Evolutionary conservation across 1,140 invertebrate species (phyloP), one percentile per base, ranked within the genome.

Genomic region (Lordiphosa clarofinis): DNA sequence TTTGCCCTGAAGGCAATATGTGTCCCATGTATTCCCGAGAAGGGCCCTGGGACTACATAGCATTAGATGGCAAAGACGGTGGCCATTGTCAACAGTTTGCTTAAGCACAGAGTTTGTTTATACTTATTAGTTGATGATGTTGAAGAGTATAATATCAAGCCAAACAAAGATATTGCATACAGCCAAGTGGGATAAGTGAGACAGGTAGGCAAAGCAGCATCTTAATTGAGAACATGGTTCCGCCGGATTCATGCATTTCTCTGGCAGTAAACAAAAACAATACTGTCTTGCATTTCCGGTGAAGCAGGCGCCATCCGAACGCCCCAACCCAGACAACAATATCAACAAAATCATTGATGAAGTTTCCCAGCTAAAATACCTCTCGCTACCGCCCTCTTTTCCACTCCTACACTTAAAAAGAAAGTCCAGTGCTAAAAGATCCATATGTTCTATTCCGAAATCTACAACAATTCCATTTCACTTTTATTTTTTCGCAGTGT

Each of bases 121-220:
- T 76, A 76, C 67, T 81, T 81, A 81, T 81, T 81, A 75, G 72
- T 76, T 67, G 76, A 55, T 79, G 82, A 79, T 82, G 66, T 59
- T 65, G 55, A 56, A 59, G 43, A 31, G 43, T 31, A 46, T 31
- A 31, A 46, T 42, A 11, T 28, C 24, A 8, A 12, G 1, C 2
- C 6, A 44, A 8, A 13, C 3, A 33, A 13, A 0, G 11, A 13
- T 13, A 13, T 46, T 46, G 6, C 28, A 8, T 31, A 31, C 28
- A 33, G 11, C 11, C 43, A 3, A 46, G 10, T 12, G 42, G n/a
- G 19, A 36, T 39, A 10, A 11, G 1, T 1, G 1, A 13, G 56
- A 13, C 46, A 63, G 47, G 60, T 63, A 46, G n/a, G 7, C 33
- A 12, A 4, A 43, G 9, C 12, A 12, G 24, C 8, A 43, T 4